Conservation (phyloP, 2,888 invertebrate species). For the Koerneria pararmatus region DNA sequence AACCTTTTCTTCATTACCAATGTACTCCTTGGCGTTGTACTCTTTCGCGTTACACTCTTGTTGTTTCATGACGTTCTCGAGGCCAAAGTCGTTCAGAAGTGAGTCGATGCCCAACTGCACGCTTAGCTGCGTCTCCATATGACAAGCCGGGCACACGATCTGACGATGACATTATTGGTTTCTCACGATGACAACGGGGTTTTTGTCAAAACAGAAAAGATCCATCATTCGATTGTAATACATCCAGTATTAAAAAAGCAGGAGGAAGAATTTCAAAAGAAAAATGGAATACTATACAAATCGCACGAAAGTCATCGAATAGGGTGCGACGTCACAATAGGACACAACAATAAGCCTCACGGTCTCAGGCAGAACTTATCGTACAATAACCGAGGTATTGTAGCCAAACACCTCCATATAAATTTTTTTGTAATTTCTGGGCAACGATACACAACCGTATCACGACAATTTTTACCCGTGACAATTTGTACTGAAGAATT, state of each 20-base stretch:
- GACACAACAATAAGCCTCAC: neutral
- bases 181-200: too few species aligned
- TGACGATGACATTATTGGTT: conserved; percentile 21
- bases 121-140: conserved; percentile 62
- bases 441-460: too few species aligned
- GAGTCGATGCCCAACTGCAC: conserved; percentile 66
- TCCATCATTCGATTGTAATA: conserved; percentile 14
- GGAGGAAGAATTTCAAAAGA: neutral
- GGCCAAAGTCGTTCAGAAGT: conserved; percentile 67
- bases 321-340: neutral
- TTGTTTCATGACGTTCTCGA: conserved; percentile 43
- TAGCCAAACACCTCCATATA: too few species aligned
- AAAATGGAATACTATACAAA: neutral
- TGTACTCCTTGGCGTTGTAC: neutral
- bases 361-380: too few species aligned
- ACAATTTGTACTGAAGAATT: too few species aligned
- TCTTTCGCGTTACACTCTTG: too few species aligned
- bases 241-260: neutral
- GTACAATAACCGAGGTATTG: too few species aligned
- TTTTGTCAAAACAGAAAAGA: too few species aligned
- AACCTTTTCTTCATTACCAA: too few species aligned
- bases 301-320: neutral
- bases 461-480: too few species aligned
- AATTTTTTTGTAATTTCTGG: too few species aligned
- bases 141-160: conserved; percentile 74